These are phyloP conservation scores for Coecobrya sp. DNA, from an alignment of 2,888 invertebrate species.

Conservation along the genomic window DNA sequence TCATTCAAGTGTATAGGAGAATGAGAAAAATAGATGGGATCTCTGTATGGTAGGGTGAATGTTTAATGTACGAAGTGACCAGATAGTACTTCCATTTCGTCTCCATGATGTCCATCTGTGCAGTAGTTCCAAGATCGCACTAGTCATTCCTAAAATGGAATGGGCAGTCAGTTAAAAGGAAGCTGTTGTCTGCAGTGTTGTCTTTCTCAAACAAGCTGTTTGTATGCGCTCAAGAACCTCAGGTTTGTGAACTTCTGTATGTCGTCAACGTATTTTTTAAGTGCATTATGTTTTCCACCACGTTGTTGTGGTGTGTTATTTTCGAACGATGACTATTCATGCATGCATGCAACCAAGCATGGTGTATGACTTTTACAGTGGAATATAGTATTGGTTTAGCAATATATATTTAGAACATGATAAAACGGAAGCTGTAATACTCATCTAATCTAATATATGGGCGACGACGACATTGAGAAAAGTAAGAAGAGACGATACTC, in stretches of 20 bases:
- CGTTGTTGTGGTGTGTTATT: slow-evolving; percentile 52
- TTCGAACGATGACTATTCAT: slow-evolving; percentile 43
- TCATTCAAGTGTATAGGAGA: not conserved
- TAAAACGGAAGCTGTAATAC: slow-evolving; percentile 12
- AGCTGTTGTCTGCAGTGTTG: slow-evolving; percentile 32
- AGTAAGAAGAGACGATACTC: slow-evolving; percentile 60
- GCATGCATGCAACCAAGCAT: slow-evolving; percentile 33
- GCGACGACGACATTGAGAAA: slow-evolving; percentile 34
- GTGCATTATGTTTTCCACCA: slow-evolving; percentile 15
- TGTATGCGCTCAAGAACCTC: slow-evolving; percentile 52
- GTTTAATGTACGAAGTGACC: slow-evolving; percentile 69
- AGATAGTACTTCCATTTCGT: slow-evolving; percentile 46
- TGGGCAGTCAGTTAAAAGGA: slow-evolving; percentile 46
- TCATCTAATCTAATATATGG: slow-evolving; percentile 63
- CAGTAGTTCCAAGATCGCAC: not conserved
- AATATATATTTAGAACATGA: not conserved
- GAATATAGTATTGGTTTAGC: not conserved
- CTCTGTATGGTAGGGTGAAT: slow-evolving; percentile 55
- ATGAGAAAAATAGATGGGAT: slow-evolving; percentile 40
- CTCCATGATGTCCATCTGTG: slow-evolving; percentile 57
- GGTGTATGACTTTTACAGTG: not conserved
- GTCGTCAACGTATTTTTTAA: not conserved
- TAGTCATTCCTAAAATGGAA: slow-evolving; percentile 67
- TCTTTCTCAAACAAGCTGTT: slow-evolving; percentile 47
- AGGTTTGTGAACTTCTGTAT: not conserved